These are phyloP conservation scores for Sorex fumeus DNA, from an alignment of 2,113 vertebrate species.

Conservation along the genomic window DNA sequence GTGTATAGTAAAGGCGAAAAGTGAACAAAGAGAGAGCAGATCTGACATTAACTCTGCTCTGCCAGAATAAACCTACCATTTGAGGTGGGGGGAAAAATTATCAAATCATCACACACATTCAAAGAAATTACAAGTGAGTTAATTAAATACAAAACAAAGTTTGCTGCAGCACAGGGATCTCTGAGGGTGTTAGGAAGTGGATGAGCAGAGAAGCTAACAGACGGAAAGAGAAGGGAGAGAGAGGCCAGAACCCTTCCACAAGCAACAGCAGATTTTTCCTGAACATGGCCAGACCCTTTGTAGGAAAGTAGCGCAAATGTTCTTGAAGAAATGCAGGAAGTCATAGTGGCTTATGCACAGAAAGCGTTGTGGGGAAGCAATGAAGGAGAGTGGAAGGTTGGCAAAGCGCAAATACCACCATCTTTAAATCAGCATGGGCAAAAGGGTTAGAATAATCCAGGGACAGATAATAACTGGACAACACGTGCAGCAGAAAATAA, in stretches of 20 bases:
- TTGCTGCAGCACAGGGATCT: neutral
- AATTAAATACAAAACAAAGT: constrained; percentile 15
- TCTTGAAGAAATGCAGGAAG: neutral
- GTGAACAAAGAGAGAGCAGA: neutral
- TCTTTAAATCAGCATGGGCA: neutral
- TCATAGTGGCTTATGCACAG: neutral
- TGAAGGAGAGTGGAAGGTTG: neutral
- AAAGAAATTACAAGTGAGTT: constrained; percentile 9
- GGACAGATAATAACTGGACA: neutral
- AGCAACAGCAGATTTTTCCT: neutral
- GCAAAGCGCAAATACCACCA: neutral
- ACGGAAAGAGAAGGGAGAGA: neutral
- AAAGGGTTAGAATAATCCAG: neutral
- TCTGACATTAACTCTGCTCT: neutral
- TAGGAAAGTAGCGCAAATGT: neutral
- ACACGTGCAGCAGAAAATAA: neutral
- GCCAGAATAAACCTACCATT: neutral
- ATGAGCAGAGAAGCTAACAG: neutral
- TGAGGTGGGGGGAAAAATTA: neutral
- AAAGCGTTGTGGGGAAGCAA: neutral
- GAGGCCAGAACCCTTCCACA: neutral
- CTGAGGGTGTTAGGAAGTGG: neutral
- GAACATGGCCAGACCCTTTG: neutral
- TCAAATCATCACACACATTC: neutral
- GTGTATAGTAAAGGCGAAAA: neutral